Evolutionary conservation across 2,113 vertebrate genomes (phyloP), one percentile per base, ranked within the genome.

Genomic region (Catharus minimus): DNA sequence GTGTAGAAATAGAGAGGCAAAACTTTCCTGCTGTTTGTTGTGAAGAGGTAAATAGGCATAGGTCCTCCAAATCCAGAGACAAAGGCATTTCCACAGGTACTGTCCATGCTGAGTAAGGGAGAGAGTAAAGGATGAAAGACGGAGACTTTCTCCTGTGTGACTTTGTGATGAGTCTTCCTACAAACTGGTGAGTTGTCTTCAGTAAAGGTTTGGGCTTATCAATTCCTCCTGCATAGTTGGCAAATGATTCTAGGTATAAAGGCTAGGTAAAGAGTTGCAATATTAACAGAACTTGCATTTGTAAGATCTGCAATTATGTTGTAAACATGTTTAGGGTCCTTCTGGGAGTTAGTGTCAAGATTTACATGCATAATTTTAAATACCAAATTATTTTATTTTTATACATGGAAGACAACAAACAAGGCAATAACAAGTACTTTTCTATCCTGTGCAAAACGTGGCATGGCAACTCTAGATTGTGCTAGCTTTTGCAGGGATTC

Each of bases 31-130:
- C 32, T 67, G 9, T 27, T 53, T 39, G 2, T 77, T 66, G 7
- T 3, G 1, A 57, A 73, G 33, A 57, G 26, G 20, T 23, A 22
- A 65, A 68, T 65, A 65, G 26, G 8, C 26, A 23, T 46, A 62
- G 49, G 16, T 46, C 15, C 16, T 62, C 50, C 46, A 82, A 80
- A 79, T 36, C 9, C 43, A 17, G n/a, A 58, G 21, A 22, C 33
- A 85, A 38, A 76, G 33, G 47, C 16, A 53, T 8, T 80, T 53
- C n/a, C 43, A 50, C 15, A 38, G 28, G 7, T 39, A 21, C 7
- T 2, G 2, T 10, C 12, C 26, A 18, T 49, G 16, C 3, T 71
- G n/a, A 2, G 5, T 28, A 27, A 52, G 10, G 5, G 36, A 10
- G 5, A 66, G 7, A 1, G 0, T 13, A 74, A 71, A 72, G 16